phyloP scores from a whole-genome alignment of 2,797 vertebrate genomes.

The Coranthus polyacanthus region DNA sequence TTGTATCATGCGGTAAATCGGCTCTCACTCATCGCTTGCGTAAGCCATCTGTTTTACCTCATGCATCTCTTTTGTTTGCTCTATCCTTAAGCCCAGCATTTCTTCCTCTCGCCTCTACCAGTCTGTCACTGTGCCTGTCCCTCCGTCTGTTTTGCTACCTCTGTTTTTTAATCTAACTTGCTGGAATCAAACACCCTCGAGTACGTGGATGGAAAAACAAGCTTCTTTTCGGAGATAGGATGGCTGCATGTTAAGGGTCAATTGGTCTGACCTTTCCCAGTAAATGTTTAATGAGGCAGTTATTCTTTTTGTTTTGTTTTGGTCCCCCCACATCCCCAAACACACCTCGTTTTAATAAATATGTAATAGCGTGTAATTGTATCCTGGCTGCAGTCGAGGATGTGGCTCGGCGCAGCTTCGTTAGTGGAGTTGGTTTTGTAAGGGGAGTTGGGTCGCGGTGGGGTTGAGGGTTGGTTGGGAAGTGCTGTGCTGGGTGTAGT shows the following conservation, averaged over 20 bases:
- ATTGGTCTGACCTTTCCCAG: constrained; percentile 53
- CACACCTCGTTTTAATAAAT: constrained; percentile 59
- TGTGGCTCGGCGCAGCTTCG: constrained; percentile 39
- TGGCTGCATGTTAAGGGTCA: constrained; percentile 50
- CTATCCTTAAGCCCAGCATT: constrained; percentile 6
- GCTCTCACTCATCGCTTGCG: constrained; percentile 20
- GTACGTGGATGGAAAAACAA: too few species aligned
- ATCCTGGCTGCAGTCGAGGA: constrained; percentile 50
- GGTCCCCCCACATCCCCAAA: constrained; percentile 16
- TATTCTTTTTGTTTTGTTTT: constrained; percentile 62
- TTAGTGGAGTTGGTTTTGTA: constrained; percentile 43
- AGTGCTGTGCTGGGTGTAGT: constrained; percentile 40
- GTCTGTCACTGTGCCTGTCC: constrained; percentile 15
- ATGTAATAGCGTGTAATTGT: constrained; percentile 65
- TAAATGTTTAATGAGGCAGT: constrained; percentile 66
- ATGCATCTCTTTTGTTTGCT: constrained; percentile 36
- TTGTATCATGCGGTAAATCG: constrained; percentile 28
- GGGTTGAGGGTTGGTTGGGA: constrained; percentile 36
- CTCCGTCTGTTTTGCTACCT: background rate
- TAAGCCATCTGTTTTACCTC: constrained; percentile 45
- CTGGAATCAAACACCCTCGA: too few species aligned
- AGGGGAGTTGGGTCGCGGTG: constrained; percentile 31
- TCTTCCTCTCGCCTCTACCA: constrained; percentile 9
- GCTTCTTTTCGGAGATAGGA: constrained; percentile 40
- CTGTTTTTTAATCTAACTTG: constrained; percentile 35